Base-by-base conservation (phyloP, 2,113 vertebrate genomes). In the Paradisaea rubra region DNA sequence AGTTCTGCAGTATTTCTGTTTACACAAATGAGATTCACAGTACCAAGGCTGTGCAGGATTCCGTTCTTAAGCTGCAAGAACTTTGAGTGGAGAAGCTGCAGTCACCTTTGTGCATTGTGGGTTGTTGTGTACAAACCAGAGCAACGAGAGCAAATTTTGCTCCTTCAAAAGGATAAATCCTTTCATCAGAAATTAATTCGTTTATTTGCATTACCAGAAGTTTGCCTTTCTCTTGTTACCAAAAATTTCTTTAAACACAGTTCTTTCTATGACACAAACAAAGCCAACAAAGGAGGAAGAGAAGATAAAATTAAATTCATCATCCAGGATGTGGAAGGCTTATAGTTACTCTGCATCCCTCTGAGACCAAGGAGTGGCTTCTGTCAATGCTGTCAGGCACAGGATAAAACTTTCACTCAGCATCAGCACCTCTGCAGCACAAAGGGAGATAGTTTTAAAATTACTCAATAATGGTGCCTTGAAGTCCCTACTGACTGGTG, bases 1-100 rank as follows among this genome's bases (percentile, higher is more conserved):
- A 44, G 17, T 83, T 82, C 33, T 88, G 21, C 44, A 66, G 22
- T 59, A 20, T n/a, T 70, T 49, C 9, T 86, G 8, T 76, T 84
- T 50, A 64, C 1, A 0, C 5, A 1, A 47, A 25, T 56, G 15
- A 78, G 28, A 44, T 35, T 54, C 6, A n/a, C 4, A 33, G 11
- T 39, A 31, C 33, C 39, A 66, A 61, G 33, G 5, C 47, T 54
- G 9, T 88, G 35, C 15, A 74, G 27, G n/a, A 78, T 50, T 85
- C 35, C 21, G 44, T 53, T 59, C 21, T 86, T 69, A 33, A 50
- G 7, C 37, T 70, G 14, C 28, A 42, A 37, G 45, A 11, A 20
- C 10, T 73, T 78, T 22, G 19, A 11, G 7, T 20, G 6, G 28
- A 39, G 35, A 18, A 77, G 41, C 11, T 63, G 25, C 60, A 65